Conservation (phyloP, 2,113 vertebrate species). For the Corythaeola cristata region DNA sequence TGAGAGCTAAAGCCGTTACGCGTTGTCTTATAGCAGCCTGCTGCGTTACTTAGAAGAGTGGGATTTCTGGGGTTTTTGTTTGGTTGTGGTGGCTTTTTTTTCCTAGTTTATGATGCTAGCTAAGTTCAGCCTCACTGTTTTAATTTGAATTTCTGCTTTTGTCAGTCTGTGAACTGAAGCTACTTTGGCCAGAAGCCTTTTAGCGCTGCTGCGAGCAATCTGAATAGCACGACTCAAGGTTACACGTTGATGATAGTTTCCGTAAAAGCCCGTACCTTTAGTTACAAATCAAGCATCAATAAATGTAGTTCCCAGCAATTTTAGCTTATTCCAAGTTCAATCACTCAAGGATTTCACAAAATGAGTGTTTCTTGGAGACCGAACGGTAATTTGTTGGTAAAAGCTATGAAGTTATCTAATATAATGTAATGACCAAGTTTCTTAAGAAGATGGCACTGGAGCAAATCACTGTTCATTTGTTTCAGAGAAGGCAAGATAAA, state of each 20-base stretch:
- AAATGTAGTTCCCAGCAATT: background rate
- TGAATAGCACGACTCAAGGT: background rate
- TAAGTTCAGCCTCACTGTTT: background rate
- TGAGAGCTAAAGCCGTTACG: background rate
- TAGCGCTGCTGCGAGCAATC: background rate
- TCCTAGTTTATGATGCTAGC: background rate
- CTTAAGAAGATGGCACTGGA: background rate
- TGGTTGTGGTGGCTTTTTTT: background rate
- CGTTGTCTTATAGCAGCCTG: rapidly evolving
- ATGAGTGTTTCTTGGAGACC: background rate
- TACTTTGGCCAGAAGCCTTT: background rate
- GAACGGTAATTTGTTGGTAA: background rate
- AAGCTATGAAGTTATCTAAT: background rate
- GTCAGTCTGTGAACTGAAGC: background rate
- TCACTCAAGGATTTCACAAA: background rate
- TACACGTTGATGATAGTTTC: background rate
- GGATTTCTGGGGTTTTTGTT: background rate
- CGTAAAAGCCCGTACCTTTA: background rate
- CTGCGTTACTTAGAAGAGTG: background rate
- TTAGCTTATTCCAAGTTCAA: background rate
- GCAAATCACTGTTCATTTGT: background rate
- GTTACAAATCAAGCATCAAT: background rate
- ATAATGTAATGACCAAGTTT: background rate
- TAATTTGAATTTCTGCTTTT: background rate
- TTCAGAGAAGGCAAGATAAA: background rate